Evolutionary conservation across 2,888 invertebrate species (phyloP).

Genomic region (Tanypteryx hageni): DNA sequence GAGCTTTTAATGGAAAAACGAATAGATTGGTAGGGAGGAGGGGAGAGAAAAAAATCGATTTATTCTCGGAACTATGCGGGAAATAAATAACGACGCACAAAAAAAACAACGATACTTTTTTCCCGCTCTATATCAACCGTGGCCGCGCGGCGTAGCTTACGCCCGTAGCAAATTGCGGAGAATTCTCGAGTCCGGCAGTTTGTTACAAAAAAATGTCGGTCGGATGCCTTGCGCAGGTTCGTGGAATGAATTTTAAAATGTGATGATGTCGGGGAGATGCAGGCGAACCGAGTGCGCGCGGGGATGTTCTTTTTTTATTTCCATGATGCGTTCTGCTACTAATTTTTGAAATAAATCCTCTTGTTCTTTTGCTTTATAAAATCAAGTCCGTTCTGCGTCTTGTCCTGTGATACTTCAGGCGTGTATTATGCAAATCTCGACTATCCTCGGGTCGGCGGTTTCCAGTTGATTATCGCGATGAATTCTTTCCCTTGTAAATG

Average conservation of each 20-base stretch:
- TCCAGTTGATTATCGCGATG: neutral
- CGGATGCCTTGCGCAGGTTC: neutral
- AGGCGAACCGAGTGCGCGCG: slow-evolving; percentile 6
- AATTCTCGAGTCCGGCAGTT: neutral
- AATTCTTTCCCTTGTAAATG: neutral
- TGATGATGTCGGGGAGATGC: neutral
- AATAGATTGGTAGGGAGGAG: neutral
- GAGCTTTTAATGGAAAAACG: slow-evolving; percentile 45
- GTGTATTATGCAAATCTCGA: neutral
- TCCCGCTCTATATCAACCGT: slow-evolving; percentile 6
- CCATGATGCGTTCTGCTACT: neutral
- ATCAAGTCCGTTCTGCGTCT: neutral
- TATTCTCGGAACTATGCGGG: slow-evolving; percentile 39
- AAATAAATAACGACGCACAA: slow-evolving; percentile 42
- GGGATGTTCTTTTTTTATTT: neutral
- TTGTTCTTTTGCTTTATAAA: neutral
- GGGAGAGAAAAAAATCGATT: slow-evolving; percentile 18
- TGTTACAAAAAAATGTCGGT: neutral
- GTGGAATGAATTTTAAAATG: slow-evolving; percentile 2
- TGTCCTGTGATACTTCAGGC: neutral
- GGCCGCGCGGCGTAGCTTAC: slow-evolving; percentile 44
- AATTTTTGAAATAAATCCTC: neutral
- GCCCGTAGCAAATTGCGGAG: slow-evolving; percentile 54
- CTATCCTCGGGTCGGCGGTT: neutral
- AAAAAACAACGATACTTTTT: neutral